Base-by-base conservation (phyloP, 2,797 vertebrate genomes). In the Chiroxiphia lanceolata region DNA sequence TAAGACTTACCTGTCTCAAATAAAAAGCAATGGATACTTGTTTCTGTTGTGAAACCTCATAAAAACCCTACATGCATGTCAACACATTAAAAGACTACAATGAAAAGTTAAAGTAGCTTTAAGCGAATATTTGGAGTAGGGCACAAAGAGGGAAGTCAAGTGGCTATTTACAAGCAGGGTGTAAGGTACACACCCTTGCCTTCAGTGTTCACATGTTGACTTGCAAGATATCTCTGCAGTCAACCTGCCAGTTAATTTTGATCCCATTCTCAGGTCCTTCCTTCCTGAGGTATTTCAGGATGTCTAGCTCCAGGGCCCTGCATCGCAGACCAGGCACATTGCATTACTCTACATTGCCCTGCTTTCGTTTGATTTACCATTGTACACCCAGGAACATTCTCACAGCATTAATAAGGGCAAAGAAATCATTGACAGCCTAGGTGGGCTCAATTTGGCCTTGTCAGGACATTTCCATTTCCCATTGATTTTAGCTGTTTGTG, bases 381-480 rank as follows among this genome's bases (percentile, higher is more conserved):
- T 67, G 26, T 9, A 34, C 42, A 45, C 14, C 21, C 76, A 74
- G 48, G 27, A 91, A 79, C 74, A 60, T 67, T 89, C 88, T 71
- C 80, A 53, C 7, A 34, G 18, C 61, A 51, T 84, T 86, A 89
- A 82, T 77, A 83, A 80, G 64, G 48, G 45, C 0, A 4, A 86
- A 74, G 61, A 72, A 93, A 89, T 60, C 48, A 82, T 64, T 71
- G 93, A 74, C 90, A 94, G 63, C 20, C 25, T 56, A 77, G 91
- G 86, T 80, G 75, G 70, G 83, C 86, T 89, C 88, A 42, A 53
- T 93, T 77, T 94, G 75, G 86, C 88, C 75, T 84, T 93, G 83
- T 93, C 64, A 87, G 81, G 81, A 80, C 71, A 57, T 90, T 95
- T 93, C 93, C 90, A 94, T 94, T 96, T 80, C 48, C 88, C 64